Conservation (phyloP, 2,888 invertebrate species). For the Drosophila mimica region DNA sequence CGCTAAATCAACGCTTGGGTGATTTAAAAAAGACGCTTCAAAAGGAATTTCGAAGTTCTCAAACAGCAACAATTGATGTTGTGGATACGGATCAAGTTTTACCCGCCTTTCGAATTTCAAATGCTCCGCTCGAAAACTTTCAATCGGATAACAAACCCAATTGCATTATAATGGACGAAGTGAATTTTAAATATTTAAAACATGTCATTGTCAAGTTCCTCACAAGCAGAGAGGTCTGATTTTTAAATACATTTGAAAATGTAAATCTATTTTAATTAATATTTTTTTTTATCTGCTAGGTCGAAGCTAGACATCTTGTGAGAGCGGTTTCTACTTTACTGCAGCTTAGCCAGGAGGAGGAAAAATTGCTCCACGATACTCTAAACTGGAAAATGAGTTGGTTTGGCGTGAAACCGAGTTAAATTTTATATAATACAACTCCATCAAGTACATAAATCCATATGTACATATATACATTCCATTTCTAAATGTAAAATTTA, state of each 20-base stretch:
- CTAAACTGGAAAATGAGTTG: slow-evolving; percentile 85
- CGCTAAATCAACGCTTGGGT: slow-evolving; percentile 93
- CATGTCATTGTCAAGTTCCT: slow-evolving; percentile 97
- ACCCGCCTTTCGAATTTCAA: slow-evolving; percentile 48
- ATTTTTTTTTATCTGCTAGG: slow-evolving; percentile 65
- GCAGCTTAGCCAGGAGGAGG: slow-evolving; percentile 94
- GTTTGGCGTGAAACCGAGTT: slow-evolving; percentile 87
- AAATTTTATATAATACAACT: slow-evolving; percentile 85
- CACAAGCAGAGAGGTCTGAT: slow-evolving; percentile 90
- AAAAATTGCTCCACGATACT: slow-evolving; percentile 89
- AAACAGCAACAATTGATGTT: slow-evolving; percentile 58
- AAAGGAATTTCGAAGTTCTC: slow-evolving; percentile 88
- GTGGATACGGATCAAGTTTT: slow-evolving; percentile 56
- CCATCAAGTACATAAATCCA: slow-evolving; percentile 37
- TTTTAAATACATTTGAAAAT: neutral
- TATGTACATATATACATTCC: slow-evolving; percentile 43
- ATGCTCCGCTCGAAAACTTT: slow-evolving; percentile 53
- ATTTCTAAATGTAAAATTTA: slow-evolving; percentile 20
- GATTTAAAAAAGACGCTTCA: slow-evolving; percentile 97
- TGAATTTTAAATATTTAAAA: slow-evolving; percentile 94
- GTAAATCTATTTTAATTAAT: neutral
- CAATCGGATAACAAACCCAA: slow-evolving; percentile 62
- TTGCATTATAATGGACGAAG: slow-evolving; percentile 87
- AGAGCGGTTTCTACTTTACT: slow-evolving; percentile 94
- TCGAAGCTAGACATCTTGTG: slow-evolving; percentile 95